Evolutionary conservation across 2,113 vertebrate genomes (phyloP), one percentile per base, ranked within the genome.

Genomic region (Ailuropoda melanoleuca): DNA sequence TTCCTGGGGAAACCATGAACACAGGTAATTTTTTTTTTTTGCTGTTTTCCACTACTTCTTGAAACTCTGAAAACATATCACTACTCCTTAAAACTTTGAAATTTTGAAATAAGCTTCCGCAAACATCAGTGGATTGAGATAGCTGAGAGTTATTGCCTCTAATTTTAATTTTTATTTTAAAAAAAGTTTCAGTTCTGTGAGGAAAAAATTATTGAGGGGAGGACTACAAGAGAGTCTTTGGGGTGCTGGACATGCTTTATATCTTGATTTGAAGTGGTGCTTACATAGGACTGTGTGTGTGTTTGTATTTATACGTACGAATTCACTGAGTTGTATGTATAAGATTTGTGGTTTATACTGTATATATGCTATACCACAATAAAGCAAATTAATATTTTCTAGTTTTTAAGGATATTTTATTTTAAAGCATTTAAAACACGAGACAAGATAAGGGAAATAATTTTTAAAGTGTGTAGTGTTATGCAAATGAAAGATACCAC

Each of bases 341-440:
- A 43, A 62, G 78, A 85, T 60, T 80, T 93, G 14, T 58, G 58
- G 3, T 88, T 18, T 62, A 23, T 43, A 39, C 34, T 84, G 12
- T 64, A 31, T 74, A 4, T 58, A 17, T 31, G 31, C 70, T 83
- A 70, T 34, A 82, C 7, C n/a, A 48, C 4, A n/a, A 48, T 94
- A 95, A 92, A 56, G 29, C 48, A 92, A 93, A 89, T 78, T n/a
- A 72, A 37, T 48, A 80, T 81, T 96, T 96, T 83, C 39, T 81
- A 58, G 43, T 70, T 93, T 94, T 91, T 37, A 97, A 96, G 26
- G 0, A 12, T 68, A 7, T 88, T 96, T 93, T 92, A 92, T 78
- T 93, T 80, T 83, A 92, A 96, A 96, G 37, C 26, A 74, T 83
- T 90, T 84, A 90, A 14, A 96, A 60, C 62, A 94, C 84, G 43